Conservation (phyloP, 2,113 vertebrate genomes). For the Megatriorchis doriae region DNA sequence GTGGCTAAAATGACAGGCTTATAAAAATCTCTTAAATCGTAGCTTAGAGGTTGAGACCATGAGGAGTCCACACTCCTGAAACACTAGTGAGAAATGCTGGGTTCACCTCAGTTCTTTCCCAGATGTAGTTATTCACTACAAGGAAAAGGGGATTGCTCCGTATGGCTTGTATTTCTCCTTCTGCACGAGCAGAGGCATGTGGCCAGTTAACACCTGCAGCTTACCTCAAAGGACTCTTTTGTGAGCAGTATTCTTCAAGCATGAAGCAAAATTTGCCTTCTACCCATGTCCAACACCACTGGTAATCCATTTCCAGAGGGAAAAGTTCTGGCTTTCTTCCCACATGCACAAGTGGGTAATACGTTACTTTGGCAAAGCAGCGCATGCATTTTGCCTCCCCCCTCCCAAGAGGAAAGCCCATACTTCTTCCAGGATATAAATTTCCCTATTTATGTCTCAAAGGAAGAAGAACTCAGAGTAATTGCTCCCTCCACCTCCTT, state of each 20-base stretch:
- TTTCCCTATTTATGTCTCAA: neutral
- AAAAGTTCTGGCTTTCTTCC: neutral
- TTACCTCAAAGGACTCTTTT: neutral
- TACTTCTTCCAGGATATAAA: neutral
- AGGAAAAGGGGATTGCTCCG: accelerated
- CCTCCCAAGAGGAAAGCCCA: neutral
- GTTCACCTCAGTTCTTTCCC: neutral
- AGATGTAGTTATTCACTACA: neutral
- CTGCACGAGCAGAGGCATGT: neutral
- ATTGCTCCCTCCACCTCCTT: neutral
- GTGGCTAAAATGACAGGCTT: neutral
- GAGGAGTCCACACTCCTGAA: neutral
- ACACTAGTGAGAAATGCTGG: neutral
- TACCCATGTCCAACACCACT: neutral
- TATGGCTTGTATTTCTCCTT: neutral
- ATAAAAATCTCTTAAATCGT: neutral
- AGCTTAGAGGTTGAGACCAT: neutral
- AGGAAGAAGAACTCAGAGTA: neutral
- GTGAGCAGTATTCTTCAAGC: neutral
- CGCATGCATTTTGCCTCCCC: neutral
- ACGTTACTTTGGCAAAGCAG: neutral
- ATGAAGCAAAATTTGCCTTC: neutral
- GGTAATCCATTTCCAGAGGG: neutral
- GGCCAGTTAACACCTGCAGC: neutral
- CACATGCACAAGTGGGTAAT: neutral